Conservation (phyloP, 2,888 invertebrate species). For the Conops quadrifasciatus region DNA sequence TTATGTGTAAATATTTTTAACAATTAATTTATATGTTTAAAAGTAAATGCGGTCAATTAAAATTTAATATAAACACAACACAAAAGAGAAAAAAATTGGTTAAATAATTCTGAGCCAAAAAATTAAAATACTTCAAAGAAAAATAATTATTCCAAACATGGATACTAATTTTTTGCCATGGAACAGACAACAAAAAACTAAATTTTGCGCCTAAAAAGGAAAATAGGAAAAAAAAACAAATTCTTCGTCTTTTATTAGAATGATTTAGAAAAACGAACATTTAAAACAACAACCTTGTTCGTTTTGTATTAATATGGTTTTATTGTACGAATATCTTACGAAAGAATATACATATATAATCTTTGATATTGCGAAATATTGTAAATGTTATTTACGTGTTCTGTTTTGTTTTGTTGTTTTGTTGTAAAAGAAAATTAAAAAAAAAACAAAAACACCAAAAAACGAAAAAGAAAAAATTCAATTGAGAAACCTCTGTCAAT, state of each 20-base stretch:
- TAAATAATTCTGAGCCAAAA: not conserved
- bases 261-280: no score
- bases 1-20: no score
- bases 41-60: conserved; percentile 8
- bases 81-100: not conserved
- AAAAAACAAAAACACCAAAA: not conserved
- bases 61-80: not conserved
- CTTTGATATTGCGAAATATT: no score
- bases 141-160: not conserved
- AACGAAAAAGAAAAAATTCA: conserved; percentile 41
- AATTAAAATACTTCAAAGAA: not conserved
- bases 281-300: no score
- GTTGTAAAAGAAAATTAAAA: not conserved
- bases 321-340: no score
- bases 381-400: conserved; percentile 10
- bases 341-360: no score
- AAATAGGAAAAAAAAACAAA: no score
- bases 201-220: no score
- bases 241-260: no score
- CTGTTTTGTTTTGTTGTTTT: not conserved
- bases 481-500: conserved; percentile 66
- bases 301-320: no score
- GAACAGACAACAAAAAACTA: no score
- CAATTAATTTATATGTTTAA: conserved; percentile 33
- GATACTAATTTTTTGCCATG: no score